A percentile compares a stretch with the other conserved stretches of the same genome.
Evolutionary conservation across 2,113 vertebrate genomes (phyloP).

Genomic region (Anas platyrhynchos): DNA sequence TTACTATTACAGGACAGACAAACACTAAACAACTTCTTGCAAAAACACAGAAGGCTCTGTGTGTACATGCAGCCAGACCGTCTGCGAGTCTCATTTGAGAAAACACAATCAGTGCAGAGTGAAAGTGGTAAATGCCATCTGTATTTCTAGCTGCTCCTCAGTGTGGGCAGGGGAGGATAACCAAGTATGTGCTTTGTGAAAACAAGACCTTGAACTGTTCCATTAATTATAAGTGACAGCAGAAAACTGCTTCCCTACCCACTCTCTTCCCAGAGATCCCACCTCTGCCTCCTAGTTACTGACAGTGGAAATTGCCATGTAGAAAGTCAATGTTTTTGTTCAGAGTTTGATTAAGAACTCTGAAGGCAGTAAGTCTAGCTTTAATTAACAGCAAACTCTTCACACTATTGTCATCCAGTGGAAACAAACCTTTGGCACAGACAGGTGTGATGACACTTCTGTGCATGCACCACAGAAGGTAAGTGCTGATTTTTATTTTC

Average conservation of each 20-base stretch:
- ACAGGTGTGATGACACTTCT: not conserved
- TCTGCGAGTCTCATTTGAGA: not conserved
- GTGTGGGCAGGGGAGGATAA: not conserved
- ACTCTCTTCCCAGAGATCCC: not conserved
- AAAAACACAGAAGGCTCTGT: not conserved
- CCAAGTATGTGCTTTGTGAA: not conserved
- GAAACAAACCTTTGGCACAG: not conserved
- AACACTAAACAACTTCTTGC: not conserved
- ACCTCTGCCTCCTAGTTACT: not conserved
- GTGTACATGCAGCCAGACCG: not conserved
- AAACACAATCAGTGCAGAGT: not conserved
- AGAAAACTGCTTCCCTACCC: not conserved
- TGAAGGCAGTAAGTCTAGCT: not conserved
- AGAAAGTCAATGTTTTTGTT: not conserved
- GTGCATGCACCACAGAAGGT: not conserved
- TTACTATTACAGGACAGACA: not conserved
- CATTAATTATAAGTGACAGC: not conserved
- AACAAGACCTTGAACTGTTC: not conserved
- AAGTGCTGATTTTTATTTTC: not conserved
- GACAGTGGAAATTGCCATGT: not conserved
- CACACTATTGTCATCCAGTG: not conserved
- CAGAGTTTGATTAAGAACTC: slow-evolving; percentile 3
- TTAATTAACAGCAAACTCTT: not conserved
- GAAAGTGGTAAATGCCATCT: not conserved
- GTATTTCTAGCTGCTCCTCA: not conserved